A percentile compares a stretch with the other conserved stretches of the same genome.
Evolutionary conservation across 1,140 invertebrate species (phyloP).

Genomic region (Dreissena rostriformis): DNA sequence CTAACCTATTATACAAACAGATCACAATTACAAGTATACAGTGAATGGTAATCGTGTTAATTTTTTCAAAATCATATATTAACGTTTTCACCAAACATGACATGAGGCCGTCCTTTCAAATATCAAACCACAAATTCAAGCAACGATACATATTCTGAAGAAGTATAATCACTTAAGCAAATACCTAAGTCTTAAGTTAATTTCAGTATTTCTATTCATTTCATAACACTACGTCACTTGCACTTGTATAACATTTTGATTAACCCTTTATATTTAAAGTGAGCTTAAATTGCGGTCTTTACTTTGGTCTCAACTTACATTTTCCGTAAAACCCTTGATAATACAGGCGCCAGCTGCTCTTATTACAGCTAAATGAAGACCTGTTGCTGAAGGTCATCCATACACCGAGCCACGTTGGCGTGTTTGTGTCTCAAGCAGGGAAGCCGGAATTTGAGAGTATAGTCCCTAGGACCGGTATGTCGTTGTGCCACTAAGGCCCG

Average conservation of each 20-base stretch:
- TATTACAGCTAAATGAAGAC: constrained; percentile 28
- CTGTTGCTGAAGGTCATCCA: constrained; percentile 15
- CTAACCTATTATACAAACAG: no score
- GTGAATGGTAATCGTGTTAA: no score
- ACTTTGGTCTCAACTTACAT: no score
- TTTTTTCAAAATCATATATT: no score
- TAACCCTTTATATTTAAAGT: background rate
- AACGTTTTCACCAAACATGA: no score
- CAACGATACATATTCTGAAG: no score
- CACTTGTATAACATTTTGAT: background rate
- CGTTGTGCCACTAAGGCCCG: no score
- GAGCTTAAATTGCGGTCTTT: background rate
- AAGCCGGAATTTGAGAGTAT: background rate
- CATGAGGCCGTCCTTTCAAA: no score
- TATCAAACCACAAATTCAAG: no score
- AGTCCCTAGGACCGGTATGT: constrained; percentile 12
- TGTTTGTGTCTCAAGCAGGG: constrained; percentile 9
- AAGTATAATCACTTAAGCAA: no score
- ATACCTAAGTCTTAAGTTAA: background rate
- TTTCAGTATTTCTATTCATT: background rate
- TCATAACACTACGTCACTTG: background rate
- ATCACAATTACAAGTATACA: no score
- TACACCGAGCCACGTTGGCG: constrained; percentile 2
- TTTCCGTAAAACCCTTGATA: background rate
- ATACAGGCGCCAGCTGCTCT: background rate